Evolutionary conservation across 2,888 invertebrate genomes (phyloP).

Genomic region (Drosophila peninsularis): DNA sequence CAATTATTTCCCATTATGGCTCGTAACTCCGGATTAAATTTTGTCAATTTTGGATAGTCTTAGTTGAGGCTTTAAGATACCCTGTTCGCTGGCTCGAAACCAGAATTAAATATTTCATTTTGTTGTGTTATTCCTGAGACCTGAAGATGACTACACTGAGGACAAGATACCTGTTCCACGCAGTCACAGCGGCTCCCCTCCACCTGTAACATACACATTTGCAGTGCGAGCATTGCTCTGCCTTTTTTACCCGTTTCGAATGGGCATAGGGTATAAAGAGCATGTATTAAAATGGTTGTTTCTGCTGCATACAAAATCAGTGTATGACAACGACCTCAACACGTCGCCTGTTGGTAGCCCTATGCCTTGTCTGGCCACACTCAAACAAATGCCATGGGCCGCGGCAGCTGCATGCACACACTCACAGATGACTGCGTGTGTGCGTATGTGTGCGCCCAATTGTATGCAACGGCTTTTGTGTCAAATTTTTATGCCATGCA

Average conservation of each 20-base stretch:
- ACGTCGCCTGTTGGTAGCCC: slow-evolving; percentile 45
- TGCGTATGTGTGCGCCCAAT: slow-evolving; percentile 51
- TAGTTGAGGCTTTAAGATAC: not conserved
- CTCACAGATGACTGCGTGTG: not conserved
- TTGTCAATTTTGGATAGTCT: not conserved
- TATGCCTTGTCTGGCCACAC: slow-evolving; percentile 31
- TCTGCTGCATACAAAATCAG: slow-evolving; percentile 70
- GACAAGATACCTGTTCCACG: not conserved
- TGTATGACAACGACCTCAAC: slow-evolving; percentile 67
- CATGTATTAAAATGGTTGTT: slow-evolving; percentile 50
- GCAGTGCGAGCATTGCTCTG: not conserved
- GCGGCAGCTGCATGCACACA: slow-evolving; percentile 6
- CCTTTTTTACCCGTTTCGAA: not conserved
- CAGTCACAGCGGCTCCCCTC: too few relatives aligned
- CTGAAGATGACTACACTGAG: not conserved
- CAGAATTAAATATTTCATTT: too few relatives aligned
- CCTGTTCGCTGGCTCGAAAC: not conserved
- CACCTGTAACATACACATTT: not conserved
- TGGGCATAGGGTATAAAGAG: slow-evolving; percentile 27
- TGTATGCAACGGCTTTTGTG: slow-evolving; percentile 76
- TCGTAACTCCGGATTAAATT: too few relatives aligned
- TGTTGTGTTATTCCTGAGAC: too few relatives aligned
- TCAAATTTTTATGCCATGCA: slow-evolving; percentile 78
- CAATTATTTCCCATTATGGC: too few relatives aligned
- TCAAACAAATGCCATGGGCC: slow-evolving; percentile 33